Evolutionary conservation across 2,888 invertebrate genomes (phyloP), one percentile per base, ranked within the genome.

Genomic region (Melanostoma scalare): DNA sequence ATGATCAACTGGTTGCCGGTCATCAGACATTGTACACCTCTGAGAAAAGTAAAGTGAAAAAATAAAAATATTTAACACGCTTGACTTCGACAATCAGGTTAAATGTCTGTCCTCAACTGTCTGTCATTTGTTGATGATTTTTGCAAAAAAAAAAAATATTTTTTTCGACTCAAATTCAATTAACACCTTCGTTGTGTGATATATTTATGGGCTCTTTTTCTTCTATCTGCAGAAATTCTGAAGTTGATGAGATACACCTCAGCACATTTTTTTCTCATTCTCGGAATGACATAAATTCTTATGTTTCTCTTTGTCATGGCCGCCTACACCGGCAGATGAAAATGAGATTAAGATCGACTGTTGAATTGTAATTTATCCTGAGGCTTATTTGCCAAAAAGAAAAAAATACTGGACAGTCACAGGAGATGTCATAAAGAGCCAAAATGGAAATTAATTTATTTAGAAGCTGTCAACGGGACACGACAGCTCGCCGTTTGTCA

Each of bases 121-220:
- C 52, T 8, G 20, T 60, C 20, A 60, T 9, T 10, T 53, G 44
- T 6, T 60, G 35, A 36, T 60, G 6, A 50, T 33, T 58, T 9
- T 9, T 10, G 31, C 8, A 1, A 6, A 35, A 35, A 44, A 30
- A 52, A 35, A 6, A 42, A 3, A n/a, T 40, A 10, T 40, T 30
- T 38, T 38, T 20, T 0, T 38, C 1, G 46, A 38, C 60, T 69
- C 58, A 50, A 63, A 30, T 48, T 71, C 40, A 53, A 75, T 75
- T 76, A 76, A 36, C 69, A 72, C 36, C 44, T 67, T 78, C 30
- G 60, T 67, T 9, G n/a, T 44, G n/a, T 9, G 6, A 42, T 52
- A 58, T 56, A 6, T 69, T 38, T 65, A 58, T 65, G 58, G 63
- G 40, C 35, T 52, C 20, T 72, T 38, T 35, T 36, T 36, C 40